A percentile compares a stretch with the other conserved stretches of the same genome.
Conservation (phyloP, 2,888 invertebrate species). For the Buathra laborator region DNA sequence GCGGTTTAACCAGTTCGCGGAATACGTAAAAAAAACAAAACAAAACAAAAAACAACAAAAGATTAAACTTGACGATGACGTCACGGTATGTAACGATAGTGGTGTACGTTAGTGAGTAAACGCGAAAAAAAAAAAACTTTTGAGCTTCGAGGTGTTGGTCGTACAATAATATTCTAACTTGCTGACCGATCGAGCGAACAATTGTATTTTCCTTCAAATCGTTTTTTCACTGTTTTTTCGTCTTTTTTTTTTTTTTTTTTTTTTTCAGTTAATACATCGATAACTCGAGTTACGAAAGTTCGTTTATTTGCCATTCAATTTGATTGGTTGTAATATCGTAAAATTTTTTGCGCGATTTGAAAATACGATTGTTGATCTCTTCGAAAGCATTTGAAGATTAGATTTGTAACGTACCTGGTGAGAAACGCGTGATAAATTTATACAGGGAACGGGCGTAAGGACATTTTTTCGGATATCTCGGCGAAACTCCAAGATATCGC, state of each 20-base stretch:
- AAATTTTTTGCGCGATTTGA: not conserved
- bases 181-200: not conserved
- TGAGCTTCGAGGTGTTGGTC: not conserved
- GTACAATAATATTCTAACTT: slow-evolving; percentile 1
- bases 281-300: not conserved
- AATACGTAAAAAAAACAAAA: slow-evolving; percentile 10
- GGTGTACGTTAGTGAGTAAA: not conserved
- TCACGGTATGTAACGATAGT: not conserved
- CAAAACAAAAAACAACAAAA: no score
- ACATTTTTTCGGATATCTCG: not conserved
- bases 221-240: not conserved
- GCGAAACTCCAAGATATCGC: not conserved
- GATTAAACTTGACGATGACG: not conserved
- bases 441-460: not conserved
- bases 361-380: not conserved
- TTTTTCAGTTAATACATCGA: not conserved
- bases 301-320: not conserved
- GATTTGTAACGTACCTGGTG: not conserved
- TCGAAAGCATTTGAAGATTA: not conserved
- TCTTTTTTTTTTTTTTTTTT: not conserved
- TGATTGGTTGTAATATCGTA: not conserved
- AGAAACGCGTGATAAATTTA: not conserved
- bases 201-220: not conserved
- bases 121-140: not conserved
- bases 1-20: not conserved